Conservation (phyloP, 2,888 invertebrate genomes). For the Philhelius pedissequus region DNA sequence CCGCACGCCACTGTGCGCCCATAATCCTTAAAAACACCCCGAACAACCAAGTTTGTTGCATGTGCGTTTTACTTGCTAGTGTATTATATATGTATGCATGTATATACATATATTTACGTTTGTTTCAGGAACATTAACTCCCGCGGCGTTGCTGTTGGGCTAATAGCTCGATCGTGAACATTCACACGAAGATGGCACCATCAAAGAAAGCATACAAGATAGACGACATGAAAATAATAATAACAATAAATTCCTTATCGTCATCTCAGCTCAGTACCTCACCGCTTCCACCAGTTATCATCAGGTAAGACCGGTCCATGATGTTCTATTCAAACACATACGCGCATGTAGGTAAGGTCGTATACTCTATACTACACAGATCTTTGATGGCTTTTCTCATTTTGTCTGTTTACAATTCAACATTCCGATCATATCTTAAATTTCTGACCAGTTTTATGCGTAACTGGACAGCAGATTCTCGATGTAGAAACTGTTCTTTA, state of each 20-base stretch:
- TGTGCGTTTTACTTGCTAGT: too few relatives aligned
- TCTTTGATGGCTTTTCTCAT: background rate
- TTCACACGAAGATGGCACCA: conserved; percentile 37
- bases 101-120: too few relatives aligned
- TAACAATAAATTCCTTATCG: conserved; percentile 32
- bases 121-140: conserved; percentile 39
- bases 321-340: background rate
- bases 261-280: background rate
- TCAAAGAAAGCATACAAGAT: background rate
- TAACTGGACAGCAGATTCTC: background rate
- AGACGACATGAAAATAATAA: conserved; percentile 21
- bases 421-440: background rate
- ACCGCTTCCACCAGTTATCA: background rate
- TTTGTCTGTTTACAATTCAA: background rate
- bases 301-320: background rate
- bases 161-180: conserved; percentile 59
- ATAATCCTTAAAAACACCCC: background rate
- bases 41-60: too few relatives aligned
- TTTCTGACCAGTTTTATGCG: background rate
- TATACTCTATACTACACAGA: background rate
- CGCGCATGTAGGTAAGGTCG: too few relatives aligned
- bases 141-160: conserved; percentile 30
- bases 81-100: conserved; percentile 26
- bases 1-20: conserved; percentile 34
- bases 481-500: background rate